Base-by-base conservation (phyloP, 2,888 invertebrate species). In the Dorcus parallelipipedus region DNA sequence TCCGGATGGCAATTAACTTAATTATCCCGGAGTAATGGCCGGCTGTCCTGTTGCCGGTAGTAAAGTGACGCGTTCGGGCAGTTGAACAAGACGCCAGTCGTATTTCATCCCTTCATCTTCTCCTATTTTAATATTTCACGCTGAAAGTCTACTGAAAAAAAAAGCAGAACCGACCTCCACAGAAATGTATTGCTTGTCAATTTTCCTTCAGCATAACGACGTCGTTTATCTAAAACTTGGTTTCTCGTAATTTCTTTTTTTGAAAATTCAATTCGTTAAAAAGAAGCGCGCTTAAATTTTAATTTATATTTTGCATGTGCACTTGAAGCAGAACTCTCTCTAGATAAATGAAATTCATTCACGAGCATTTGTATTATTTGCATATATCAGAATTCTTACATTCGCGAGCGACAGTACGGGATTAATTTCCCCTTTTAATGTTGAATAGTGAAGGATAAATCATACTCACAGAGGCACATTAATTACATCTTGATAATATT, bases 1-100 rank as follows among this genome's bases (percentile, higher is more conserved):
- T 67, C 67, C 64, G 61, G 66, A 60, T 62, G 58, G 65, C 68
- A 70, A 70, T 70, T 70, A 68, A 66, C 65, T 64, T 69, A 70
- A 70, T 70, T 69, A 70, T 68, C 62, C 62, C 63, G 59, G 58
- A 63, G 66, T 70, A 69, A 69, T 69, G 67, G 62, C 59, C 58
- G 60, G 54, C 62, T 62, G 62, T 62, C 62, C 60, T 60, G 62
- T 58, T 33, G 26, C 26, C 26, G 26, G 26, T 33, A 33, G 26
- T 33, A 6, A 33, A 33, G 26, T 33, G 26, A 33, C 26, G 26
- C 26, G 26, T 33, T 33, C 26, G 26, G 26, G 26, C 26, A 33
- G 6, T 33, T 33, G 26, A 49, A 49, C 38, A 17, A 49, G 49
- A 49, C 10, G 49, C 49, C 17, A 49, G 38, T 49, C 33, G 38